Conservation (phyloP, 2,797 vertebrate genomes). For the Sandelia bainsii region DNA sequence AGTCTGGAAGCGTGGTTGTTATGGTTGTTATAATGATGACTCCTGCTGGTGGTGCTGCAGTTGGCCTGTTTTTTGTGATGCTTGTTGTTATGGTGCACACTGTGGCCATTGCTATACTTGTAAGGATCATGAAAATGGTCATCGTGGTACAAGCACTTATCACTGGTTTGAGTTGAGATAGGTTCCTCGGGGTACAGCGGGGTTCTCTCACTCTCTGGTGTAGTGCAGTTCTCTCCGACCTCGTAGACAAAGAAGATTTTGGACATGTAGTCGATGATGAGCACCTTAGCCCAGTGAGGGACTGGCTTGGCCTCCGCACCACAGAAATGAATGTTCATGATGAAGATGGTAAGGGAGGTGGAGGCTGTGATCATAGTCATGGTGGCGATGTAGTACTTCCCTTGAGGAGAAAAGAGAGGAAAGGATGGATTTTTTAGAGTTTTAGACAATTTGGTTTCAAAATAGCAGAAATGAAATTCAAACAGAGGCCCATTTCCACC, state of each 20-base stretch:
- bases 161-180: slow-evolving; percentile 22
- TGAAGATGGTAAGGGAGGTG: slow-evolving; percentile 96
- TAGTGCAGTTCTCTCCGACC: slow-evolving; percentile 95
- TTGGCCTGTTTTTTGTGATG: slow-evolving; percentile 60
- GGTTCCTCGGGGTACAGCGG: slow-evolving; percentile 81
- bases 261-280: slow-evolving; percentile 97
- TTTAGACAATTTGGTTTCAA: not conserved
- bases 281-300: slow-evolving; percentile 93
- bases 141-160: slow-evolving; percentile 50
- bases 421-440: too few relatives aligned
- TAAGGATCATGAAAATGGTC: slow-evolving; percentile 45
- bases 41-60: slow-evolving; percentile 35
- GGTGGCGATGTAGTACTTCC: slow-evolving; percentile 98
- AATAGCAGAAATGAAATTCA: not conserved
- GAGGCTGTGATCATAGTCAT: slow-evolving; percentile 99
- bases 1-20: slow-evolving; percentile 50
- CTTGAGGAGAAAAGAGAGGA: slow-evolving; percentile 70
- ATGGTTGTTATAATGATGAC: slow-evolving; percentile 68
- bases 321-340: slow-evolving; percentile 99
- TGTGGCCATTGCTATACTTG: slow-evolving; percentile 71
- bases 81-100: slow-evolving; percentile 57
- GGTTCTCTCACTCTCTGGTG: slow-evolving; percentile 76
- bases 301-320: slow-evolving; percentile 96
- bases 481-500: not conserved
- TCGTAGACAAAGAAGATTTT: slow-evolving; percentile 97